Evolutionary conservation across 2,113 vertebrate genomes (phyloP).

Genomic region (Rhea americana): DNA sequence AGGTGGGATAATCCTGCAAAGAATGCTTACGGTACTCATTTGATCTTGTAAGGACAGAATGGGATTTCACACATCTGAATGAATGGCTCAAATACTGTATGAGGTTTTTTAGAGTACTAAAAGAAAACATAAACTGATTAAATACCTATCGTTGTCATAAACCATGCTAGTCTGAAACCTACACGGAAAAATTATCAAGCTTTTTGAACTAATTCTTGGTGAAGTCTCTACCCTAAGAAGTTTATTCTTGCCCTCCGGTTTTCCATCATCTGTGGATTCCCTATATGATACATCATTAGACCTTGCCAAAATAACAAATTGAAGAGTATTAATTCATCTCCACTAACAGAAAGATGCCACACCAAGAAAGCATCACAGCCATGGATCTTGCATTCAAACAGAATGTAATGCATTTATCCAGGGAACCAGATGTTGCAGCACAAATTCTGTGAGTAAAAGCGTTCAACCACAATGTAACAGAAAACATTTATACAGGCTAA

Average conservation of each 20-base stretch:
- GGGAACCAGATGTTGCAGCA: background rate
- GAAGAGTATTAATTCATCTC: background rate
- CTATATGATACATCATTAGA: background rate
- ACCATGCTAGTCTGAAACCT: background rate
- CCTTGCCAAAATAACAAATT: background rate
- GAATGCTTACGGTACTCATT: too few relatives aligned
- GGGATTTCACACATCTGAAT: too few relatives aligned
- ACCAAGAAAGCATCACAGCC: fast-evolving
- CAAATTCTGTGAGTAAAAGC: background rate
- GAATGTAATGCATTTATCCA: background rate
- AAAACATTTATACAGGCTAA: background rate
- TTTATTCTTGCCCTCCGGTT: background rate
- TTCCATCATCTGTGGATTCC: background rate
- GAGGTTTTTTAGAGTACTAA: too few relatives aligned
- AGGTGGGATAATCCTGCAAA: too few relatives aligned
- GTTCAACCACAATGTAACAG: background rate
- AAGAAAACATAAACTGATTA: background rate
- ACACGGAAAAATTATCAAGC: background rate
- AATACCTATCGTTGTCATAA: background rate
- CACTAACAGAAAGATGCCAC: background rate
- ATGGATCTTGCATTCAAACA: background rate
- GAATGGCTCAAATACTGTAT: too few relatives aligned
- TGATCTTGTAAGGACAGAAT: too few relatives aligned
- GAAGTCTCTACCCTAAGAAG: background rate
- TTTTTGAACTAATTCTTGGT: background rate